Conservation (phyloP, 2,113 vertebrate genomes). For the Rhegmatorhina hoffmannsi region DNA sequence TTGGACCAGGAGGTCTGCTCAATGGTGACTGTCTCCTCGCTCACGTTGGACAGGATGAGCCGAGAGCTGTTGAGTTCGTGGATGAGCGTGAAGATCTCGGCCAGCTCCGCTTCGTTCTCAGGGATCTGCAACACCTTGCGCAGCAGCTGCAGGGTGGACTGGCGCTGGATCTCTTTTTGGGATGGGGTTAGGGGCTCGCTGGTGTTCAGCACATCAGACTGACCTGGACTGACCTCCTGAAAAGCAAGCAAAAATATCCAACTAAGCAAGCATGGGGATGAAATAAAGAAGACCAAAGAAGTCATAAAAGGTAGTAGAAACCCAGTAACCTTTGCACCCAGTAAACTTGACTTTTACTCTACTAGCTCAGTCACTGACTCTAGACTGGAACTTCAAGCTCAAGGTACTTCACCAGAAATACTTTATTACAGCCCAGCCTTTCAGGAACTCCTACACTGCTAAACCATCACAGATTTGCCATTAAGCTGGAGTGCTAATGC, state of each 20-base stretch:
- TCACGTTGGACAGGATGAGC: constrained; percentile 84
- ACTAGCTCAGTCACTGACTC: neutral
- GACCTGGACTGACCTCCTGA: constrained; percentile 69
- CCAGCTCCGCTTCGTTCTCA: constrained; percentile 89
- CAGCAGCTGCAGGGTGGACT: constrained; percentile 89
- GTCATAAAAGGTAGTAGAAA: neutral
- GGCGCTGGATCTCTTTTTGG: constrained; percentile 89
- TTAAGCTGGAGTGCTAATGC: neutral
- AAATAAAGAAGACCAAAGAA: neutral
- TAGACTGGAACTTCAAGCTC: neutral
- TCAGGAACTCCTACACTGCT: neutral
- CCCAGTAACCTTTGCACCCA: neutral
- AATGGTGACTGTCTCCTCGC: constrained; percentile 81
- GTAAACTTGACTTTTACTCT: neutral
- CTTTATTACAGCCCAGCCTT: neutral
- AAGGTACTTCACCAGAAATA: neutral
- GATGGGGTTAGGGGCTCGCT: constrained; percentile 77
- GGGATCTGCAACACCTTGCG: constrained; percentile 89
- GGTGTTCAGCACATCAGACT: constrained; percentile 75
- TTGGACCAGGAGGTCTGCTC: constrained; percentile 91
- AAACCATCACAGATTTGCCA: neutral
- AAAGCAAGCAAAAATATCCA: neutral
- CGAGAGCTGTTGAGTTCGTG: constrained; percentile 91
- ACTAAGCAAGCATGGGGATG: neutral
- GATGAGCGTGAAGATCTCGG: constrained; percentile 88